Base-by-base conservation (phyloP, 2,113 vertebrate species). In the Oncorhynchus nerka region DNA sequence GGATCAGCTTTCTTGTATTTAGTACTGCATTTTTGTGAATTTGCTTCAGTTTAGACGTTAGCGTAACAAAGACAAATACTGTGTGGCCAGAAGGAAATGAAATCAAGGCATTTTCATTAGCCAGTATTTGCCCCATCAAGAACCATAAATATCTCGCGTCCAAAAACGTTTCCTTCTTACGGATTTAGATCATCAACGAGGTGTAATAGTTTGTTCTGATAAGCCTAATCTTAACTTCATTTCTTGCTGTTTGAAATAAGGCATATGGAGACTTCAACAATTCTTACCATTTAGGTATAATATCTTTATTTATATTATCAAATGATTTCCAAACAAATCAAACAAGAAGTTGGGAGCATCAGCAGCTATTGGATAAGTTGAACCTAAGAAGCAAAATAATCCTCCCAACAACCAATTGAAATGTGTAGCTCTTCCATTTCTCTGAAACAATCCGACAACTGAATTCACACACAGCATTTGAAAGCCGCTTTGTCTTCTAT, bases 31-130 rank as follows among this genome's bases (percentile, higher is more conserved):
- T 62, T 32, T 28, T 73, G 57, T 61, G 55, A n/a, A 61, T 62
- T 59, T 73, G 13, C 20, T 24, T 6, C n/a, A 39, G 55, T 55
- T 62, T 49, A 66, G 62, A 62, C 2, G 71, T 62, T 48, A 66
- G 22, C 15, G 4, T 49, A 51, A 75, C 73, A 75, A 67, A 67
- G 39, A 30, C 24, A 26, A 19, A 32, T 55, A 61, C 4, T 64
- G 51, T 73, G 13, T 61, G 13, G 76, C 48, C 59, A 75, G 45
- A 80, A 73, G 30, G 51, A 83, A 81, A 75, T 57, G 4, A 72
- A 75, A 75, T 66, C 73, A 70, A 77, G 70, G 67, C 19, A 34
- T 5, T 32, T 68, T 65, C 26, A 32, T 77, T 70, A 49, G 75
- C 69, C 61, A 20, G 57, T 62, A 57, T 15, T 22, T 59, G 68